Base-by-base conservation (phyloP, 2,113 vertebrate species). In the Sitta europaea region DNA sequence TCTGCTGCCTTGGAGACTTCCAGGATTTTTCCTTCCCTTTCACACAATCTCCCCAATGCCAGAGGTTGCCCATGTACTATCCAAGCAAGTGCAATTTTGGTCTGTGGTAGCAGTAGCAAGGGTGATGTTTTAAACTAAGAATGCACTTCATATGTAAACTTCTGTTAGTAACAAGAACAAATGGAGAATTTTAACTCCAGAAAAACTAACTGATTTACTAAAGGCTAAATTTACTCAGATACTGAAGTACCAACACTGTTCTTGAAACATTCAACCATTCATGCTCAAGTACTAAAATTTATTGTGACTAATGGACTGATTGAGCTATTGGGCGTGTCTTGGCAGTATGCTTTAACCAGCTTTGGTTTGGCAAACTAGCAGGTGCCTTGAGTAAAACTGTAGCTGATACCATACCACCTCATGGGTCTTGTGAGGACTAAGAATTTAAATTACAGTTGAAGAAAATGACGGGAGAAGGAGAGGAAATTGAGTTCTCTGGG, bases 331-430 rank as follows among this genome's bases (percentile, higher is more conserved):
- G 66, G 80, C 53, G 9, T 43, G 36, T 88, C 86, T 91, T 88
- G 66, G 70, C 76, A 68, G 54, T 23, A n/a, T 35, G 7, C 45
- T 63, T 50, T 35, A 75, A 45, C 12, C 76, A 72, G 9, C 89
- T 94, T 95, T 76, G 84, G 76, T 92, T 95, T 90, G 82, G 53
- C 68, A 84, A 85, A 57, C 74, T 79, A 62, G 50, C 62, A 90
- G 35, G 29, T 67, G 20, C 45, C 71, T 51, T 76, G 38, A 96
- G 36, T 70, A 47, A 48, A 94, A 92, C 75, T 70, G 66, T 61
- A 95, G 36, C 38, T 62, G 74, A 22, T 73, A 35, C 24, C 40
- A 16, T 38, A 88, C 6, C 79, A 74, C 31, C 14, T 85, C 59
- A 33, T 81, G 94, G 75, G 82, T 88, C 80, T 86, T 68, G 19